Conservation (phyloP, 2,113 vertebrate genomes). For the Sprattus sprattus region DNA sequence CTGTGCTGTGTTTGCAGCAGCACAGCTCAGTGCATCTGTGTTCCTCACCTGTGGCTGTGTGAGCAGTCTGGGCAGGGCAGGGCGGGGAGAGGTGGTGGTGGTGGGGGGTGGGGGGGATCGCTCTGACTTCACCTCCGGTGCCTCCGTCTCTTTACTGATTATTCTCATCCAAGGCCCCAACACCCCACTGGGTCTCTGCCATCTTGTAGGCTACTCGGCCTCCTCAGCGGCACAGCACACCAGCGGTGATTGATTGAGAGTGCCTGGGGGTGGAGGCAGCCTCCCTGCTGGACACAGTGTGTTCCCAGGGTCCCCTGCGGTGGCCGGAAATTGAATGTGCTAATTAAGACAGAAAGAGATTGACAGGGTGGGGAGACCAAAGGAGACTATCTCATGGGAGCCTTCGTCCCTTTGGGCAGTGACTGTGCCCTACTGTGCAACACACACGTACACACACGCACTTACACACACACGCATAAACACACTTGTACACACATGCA, state of each 20-base stretch:
- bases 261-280: background rate
- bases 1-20: background rate
- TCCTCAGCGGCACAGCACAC: background rate
- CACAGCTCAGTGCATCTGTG: background rate
- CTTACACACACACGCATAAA: background rate
- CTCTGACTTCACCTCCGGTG: too few relatives aligned
- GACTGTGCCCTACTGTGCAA: background rate
- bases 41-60: background rate
- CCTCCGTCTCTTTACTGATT: too few relatives aligned
- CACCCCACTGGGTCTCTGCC: background rate
- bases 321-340: slow-evolving; percentile 1
- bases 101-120: too few relatives aligned
- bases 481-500: background rate
- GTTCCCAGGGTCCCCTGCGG: background rate
- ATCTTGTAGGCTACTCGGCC: background rate
- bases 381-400: background rate
- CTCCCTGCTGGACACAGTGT: background rate
- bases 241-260: background rate
- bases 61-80: background rate
- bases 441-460: background rate
- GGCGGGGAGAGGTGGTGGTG: too few relatives aligned
- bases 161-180: background rate
- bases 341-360: background rate
- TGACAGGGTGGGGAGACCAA: background rate
- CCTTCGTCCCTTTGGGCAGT: background rate